Base-by-base conservation (phyloP, 2,113 vertebrate species). In the Isichthys henryi region DNA sequence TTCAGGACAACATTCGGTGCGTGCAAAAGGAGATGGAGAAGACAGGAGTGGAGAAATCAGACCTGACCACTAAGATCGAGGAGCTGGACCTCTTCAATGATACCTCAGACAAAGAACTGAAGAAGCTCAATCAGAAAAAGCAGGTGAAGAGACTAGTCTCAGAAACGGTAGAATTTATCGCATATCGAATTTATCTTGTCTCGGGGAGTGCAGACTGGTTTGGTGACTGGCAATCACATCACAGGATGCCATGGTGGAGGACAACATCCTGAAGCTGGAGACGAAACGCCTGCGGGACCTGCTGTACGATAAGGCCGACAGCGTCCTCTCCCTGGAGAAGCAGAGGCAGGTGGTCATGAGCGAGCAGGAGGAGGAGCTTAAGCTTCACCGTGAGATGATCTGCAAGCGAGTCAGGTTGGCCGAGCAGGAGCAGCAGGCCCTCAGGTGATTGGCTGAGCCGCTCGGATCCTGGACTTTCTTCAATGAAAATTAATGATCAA, bases 231-330 rank as follows among this genome's bases (percentile, higher is more conserved):
- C 3, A 66, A 86, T 39, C 15, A 7, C 6, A 9, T 17, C 46
- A 74, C 93, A 99, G 98, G 97, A 99, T 77, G 93, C 94, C 90
- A 95, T 97, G 95, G 96, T 99, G 21, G 97, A 98, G 90, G 94
- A 97, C 62, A 98, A 96, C 92, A 95, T 99, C 89, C 86, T 97
- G 91, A 98, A 98, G 94, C 92, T 97, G 48, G 95, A 98, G 91
- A 88, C 97, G 86, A 97, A 96, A 88, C 97, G 95, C 10, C 91
- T 96, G 92, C 93, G 92, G 91, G 96, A 97, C 90, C 93, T 94
- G 87, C 94, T 99, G 88, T 96, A 96, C 90, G 95, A 91, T 90
- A 97, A 96, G 90, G 93, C 96, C 46, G 97, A 97, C 91, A 94
- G 95, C 89, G 95, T 98, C 88, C 93, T 98, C 87, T 97, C 97